Conservation (phyloP, 2,113 vertebrate genomes). For the Spizaetus ornatus region DNA sequence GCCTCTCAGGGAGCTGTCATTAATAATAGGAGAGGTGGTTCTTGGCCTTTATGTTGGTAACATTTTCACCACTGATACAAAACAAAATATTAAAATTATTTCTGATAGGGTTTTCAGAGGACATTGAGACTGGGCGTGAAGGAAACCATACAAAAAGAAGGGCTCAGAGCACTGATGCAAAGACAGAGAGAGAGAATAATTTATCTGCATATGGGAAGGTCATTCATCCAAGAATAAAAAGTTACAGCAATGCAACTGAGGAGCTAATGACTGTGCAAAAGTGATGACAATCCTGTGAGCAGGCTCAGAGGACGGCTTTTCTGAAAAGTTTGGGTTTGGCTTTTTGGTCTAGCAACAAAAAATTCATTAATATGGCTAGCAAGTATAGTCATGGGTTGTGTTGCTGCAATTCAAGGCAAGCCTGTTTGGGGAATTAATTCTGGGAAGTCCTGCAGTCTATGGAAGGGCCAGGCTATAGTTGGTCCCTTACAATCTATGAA, state of each 20-base stretch:
- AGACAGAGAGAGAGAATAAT: not conserved
- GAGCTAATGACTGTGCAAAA: not conserved
- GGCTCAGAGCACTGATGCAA: not conserved
- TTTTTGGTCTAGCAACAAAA: not conserved
- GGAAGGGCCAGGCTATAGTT: not conserved
- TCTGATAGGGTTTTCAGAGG: not conserved
- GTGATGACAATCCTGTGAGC: not conserved
- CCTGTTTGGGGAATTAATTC: not conserved
- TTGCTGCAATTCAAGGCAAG: not conserved
- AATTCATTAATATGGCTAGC: not conserved
- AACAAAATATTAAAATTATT: not conserved
- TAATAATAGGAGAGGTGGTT: not conserved
- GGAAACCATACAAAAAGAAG: not conserved
- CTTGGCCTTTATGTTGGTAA: not conserved
- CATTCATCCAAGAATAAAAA: not conserved
- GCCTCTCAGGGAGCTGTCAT: not conserved
- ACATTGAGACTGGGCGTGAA: not conserved
- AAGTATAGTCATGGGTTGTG: not conserved
- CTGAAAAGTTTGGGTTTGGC: not conserved
- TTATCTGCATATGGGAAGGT: not conserved
- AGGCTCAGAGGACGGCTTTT: not conserved
- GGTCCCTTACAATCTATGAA: not conserved
- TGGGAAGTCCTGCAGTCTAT: not conserved
- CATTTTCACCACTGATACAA: not conserved
- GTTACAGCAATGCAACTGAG: not conserved